These are phyloP conservation scores for Andrena camellia DNA, from an alignment of 2,888 invertebrate species.

Conservation along the genomic window DNA sequence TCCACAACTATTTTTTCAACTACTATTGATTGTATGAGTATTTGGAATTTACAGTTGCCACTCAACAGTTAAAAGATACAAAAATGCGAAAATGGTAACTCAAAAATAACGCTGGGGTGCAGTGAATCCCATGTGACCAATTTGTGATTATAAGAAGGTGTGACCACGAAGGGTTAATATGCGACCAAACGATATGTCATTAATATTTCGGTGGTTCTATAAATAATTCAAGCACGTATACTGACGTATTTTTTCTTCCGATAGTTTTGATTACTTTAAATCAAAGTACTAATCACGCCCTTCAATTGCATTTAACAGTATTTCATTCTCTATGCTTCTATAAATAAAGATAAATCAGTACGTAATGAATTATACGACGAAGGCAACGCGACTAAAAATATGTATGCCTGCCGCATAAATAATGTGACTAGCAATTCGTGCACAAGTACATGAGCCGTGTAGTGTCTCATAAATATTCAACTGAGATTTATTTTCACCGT, in stretches of 20 bases:
- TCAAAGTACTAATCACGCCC: not conserved
- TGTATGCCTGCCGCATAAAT: slow-evolving; percentile 10
- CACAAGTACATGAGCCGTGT: not conserved
- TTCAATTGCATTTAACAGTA: not conserved
- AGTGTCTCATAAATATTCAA: slow-evolving; percentile 34
- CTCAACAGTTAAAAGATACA: too few species aligned
- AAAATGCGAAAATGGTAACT: too few species aligned
- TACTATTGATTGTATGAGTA: too few species aligned
- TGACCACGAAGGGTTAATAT: too few species aligned
- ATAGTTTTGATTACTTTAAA: not conserved
- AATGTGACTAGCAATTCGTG: slow-evolving; percentile 15
- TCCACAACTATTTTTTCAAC: too few species aligned
- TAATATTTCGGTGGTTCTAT: not conserved
- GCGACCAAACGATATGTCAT: not conserved
- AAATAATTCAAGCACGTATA: not conserved
- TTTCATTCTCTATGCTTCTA: not conserved
- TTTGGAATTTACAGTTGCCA: too few species aligned
- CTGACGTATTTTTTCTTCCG: not conserved
- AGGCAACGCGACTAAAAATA: slow-evolving; percentile 12
- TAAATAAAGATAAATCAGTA: not conserved
- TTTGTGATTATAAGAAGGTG: too few species aligned
- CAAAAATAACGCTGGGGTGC: too few species aligned
- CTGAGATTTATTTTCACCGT: slow-evolving; percentile 24
- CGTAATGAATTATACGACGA: slow-evolving; percentile 14
- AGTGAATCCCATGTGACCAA: too few species aligned